Evolutionary conservation across 2,888 invertebrate species (phyloP).

Genomic region (Augochlorella aurata): DNA sequence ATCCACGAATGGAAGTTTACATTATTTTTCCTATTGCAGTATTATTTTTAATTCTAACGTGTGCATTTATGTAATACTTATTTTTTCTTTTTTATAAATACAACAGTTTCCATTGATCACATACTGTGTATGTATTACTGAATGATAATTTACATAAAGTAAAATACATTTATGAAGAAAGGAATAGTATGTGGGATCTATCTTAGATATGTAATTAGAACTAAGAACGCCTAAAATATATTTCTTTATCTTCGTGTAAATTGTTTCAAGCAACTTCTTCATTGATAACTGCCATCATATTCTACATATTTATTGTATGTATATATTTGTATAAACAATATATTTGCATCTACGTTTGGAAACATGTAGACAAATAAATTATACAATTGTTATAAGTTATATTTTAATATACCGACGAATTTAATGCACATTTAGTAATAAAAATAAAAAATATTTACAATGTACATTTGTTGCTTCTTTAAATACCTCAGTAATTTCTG

Average conservation of each 20-base stretch:
- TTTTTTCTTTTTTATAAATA: not conserved
- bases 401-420: not conserved
- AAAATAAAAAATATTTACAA: not conserved
- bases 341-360: too few species aligned
- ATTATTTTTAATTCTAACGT: slow-evolving; percentile 88
- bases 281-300: not conserved
- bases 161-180: not conserved
- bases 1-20: slow-evolving; percentile 90
- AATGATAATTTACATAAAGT: not conserved
- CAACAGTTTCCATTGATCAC: slow-evolving; percentile 56
- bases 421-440: not conserved
- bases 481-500: not conserved
- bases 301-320: not conserved
- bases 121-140: not conserved
- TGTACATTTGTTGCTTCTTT: not conserved
- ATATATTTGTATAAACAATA: too few species aligned
- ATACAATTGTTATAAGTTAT: not conserved
- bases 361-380: too few species aligned
- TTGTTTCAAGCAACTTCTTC: too few species aligned
- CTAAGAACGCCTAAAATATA: too few species aligned
- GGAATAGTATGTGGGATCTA: not conserved
- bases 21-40: slow-evolving; percentile 91
- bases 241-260: too few species aligned
- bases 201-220: not conserved
- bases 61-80: slow-evolving; percentile 89